Base-by-base conservation (phyloP, 2,797 vertebrate genomes). In the Miichthys miiuy region DNA sequence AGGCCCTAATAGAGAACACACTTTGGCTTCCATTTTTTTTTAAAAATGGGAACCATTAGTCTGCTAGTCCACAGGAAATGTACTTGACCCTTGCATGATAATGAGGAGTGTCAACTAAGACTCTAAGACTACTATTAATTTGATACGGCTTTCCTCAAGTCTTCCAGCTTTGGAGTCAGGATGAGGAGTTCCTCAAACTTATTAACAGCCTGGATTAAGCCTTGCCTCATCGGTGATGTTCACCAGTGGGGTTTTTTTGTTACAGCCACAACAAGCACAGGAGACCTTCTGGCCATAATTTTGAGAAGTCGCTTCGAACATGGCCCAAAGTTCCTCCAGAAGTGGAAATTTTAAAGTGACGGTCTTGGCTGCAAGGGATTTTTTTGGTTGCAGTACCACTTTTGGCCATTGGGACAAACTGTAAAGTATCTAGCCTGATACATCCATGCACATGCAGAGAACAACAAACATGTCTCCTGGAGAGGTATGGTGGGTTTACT, bases 101-200 rank as follows among this genome's bases (percentile, higher is more conserved):
- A 8, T 47, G 14, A 68, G 1, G n/a, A 48, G 13, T 38, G 42
- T 46, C 11, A 54, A 7, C 11, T 1, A 23, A 66, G 27, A 52
- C 34, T 38, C 34, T 9, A 34, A 34, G 30, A 34, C 30, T 34
- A 34, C 30, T 34, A 34, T 34, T 34, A 38, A 38, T 38, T 38
- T 38, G 34, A 9, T 9, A 38, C 2, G 2, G 34, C 34, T 10
- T 48, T 55, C 6, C 14, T 2, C 8, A 2, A 72, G 14, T 41
- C 30, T 56, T 42, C 21, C 5, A 48, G 41, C 47, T 60, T 7
- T 48, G 18, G 18, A 44, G 14, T 68, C 2, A 2, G 25, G 38
- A 20, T 62, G 25, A 58, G 7, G n/a, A 58, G 27, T 62, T 46
- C 61, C 9, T 62, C 18, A 60, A 56, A 68, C 23, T 46, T n/a